Base-by-base conservation (phyloP, 2,113 vertebrate genomes). In the Corythornis cristatus region DNA sequence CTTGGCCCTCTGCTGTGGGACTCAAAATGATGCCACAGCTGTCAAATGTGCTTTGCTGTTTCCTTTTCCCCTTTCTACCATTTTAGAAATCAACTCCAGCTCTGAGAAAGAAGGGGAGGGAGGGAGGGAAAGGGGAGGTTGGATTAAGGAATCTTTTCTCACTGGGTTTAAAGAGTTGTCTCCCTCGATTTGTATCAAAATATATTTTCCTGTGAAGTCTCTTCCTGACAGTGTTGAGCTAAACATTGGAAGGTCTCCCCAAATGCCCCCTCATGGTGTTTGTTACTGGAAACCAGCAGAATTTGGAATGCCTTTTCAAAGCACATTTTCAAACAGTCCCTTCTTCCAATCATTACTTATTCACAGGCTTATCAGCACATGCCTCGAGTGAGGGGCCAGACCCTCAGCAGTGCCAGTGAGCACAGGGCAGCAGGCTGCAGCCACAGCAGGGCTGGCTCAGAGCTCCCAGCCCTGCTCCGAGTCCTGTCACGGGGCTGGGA, bases 331-430 rank as follows among this genome's bases (percentile, higher is more conserved):
- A 60, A 9, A 12, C 88, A 77, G 43, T 37, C 61, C 76, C 10
- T 73, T 91, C 74, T 92, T 87, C 33, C 46, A 43, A 14, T 29
- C 79, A 92, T 70, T 66, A 92, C 37, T 92, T 84, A 70, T 94
- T 66, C 77, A 40, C 71, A 73, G 58, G 46, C 62, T 82, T 68
- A 94, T 68, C 71, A 75, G 66, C 0, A 1, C 81, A 73, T 58
- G 71, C 71, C 77, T 76, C 75, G 68, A 92, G 61, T 25, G 80
- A 84, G 42, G 22, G 81, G 86, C 61, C 74, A 93, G 77, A 31
- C 62, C 68, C 86, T 72, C 90, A 66, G 90, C 73, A 84, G 86
- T 82, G 77, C 77, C 96, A 94, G 62, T 96, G 90, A 93, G 88
- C 86, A 70, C 81, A 40, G 16, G 77, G 86, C 77, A 93, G 67